Conservation (phyloP, 2,797 vertebrate species). For the Pseudochirops corinnae region DNA sequence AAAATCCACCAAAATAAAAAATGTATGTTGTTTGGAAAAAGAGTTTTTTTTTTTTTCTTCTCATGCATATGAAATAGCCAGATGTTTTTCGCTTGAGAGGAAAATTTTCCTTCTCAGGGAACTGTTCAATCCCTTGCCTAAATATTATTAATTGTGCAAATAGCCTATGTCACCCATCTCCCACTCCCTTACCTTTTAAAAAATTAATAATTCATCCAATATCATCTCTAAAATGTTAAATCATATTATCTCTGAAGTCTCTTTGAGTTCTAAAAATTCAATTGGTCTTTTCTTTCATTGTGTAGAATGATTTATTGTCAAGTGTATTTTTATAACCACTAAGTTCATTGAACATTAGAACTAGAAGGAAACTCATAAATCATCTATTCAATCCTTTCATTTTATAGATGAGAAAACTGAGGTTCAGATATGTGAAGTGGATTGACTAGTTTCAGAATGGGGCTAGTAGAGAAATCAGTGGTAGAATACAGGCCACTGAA, state of each 20-base stretch:
- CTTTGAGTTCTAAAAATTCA: background rate
- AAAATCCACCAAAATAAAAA: constrained; percentile 50
- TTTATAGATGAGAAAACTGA: background rate
- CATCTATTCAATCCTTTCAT: background rate
- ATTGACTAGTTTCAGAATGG: background rate
- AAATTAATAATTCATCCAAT: background rate
- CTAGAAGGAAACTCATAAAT: background rate
- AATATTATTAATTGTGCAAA: background rate
- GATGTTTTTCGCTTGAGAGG: background rate
- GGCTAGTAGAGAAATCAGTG: background rate
- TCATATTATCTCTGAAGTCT: background rate
- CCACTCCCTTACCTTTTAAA: background rate
- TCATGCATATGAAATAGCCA: background rate
- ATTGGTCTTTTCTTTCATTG: background rate
- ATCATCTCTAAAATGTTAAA: background rate
- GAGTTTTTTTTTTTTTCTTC: background rate
- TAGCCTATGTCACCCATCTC: background rate
- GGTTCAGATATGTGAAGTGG: background rate
- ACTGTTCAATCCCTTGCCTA: background rate
- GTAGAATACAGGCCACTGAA: too few species aligned
- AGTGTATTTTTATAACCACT: background rate
- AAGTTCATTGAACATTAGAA: background rate
- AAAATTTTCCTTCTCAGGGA: background rate
- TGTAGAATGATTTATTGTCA: background rate
- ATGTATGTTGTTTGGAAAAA: background rate